Conservation (phyloP, 2,888 invertebrate species). For the Allacma fusca region DNA sequence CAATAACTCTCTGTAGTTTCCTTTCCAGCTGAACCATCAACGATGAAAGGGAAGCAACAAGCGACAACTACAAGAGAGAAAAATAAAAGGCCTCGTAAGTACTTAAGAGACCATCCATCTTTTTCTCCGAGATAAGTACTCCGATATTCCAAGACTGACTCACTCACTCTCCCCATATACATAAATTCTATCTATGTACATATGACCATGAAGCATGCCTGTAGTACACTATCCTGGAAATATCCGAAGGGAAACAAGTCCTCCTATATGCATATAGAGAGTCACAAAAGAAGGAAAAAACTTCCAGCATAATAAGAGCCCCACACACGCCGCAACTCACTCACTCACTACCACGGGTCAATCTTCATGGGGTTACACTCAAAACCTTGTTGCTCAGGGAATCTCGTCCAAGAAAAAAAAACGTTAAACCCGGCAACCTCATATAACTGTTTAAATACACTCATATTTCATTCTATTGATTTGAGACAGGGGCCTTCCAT, state of each 20-base stretch:
- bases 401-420: neutral
- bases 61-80: conserved; percentile 28
- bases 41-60: neutral
- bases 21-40: no score
- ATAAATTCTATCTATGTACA: no score
- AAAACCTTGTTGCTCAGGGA: neutral
- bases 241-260: no score
- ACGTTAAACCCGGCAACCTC: neutral
- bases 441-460: conserved; percentile 1
- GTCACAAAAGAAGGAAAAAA: no score
- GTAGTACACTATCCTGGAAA: no score
- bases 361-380: no score
- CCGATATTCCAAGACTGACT: neutral
- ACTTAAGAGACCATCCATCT: conserved; percentile 41
- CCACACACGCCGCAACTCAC: no score
- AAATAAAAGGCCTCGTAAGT: conserved; percentile 32
- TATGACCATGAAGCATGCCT: no score
- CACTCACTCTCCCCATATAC: neutral
- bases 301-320: no score
- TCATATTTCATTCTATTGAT: neutral
- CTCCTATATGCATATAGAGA: no score
- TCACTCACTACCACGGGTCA: no score
- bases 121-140: conserved; percentile 12
- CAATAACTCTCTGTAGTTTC: no score
- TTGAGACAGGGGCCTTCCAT: neutral